Evolutionary conservation across 2,888 invertebrate genomes (phyloP), one percentile per base, ranked within the genome.

Genomic region (Trissoscelio sp.): DNA sequence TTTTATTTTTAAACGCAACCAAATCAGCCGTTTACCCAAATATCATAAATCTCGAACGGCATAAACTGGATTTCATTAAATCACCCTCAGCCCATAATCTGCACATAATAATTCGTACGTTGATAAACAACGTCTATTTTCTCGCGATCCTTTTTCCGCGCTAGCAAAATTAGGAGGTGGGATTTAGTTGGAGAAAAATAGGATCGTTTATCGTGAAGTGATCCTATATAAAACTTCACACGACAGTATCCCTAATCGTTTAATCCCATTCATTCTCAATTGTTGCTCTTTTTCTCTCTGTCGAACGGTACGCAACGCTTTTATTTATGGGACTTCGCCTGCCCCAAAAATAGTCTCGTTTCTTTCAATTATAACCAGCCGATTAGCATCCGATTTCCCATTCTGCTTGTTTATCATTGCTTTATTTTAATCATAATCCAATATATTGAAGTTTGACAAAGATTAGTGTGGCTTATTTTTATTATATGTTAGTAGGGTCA

Each of bases 201-300:
- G 77, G 67, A 77, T 77, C 77, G 77, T 77, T 77, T 77, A 77
- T 77, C 67, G 67, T 28, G 34, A 77, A 77, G 77, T 69, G 77
- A 77, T 77, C 67, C 77, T 67, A 77, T 77, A 77, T 69, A 77
- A 77, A 77, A 77, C 77, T 77, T 69, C 51, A 57, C 77, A 34
- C 77, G 69, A 77, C 77, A 75, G 67, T 60, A 60, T 77, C 67
- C 67, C 77, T 77, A 77, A 77, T 77, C 77, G 77, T 77, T 67
- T 77, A 77, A 77, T 77, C 77, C 77, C 77, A 77, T 77, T 77
- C 67, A 77, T 77, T 77, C 77, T 77, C 77, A 77, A 77, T 77
- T 77, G 77, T 77, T 77, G 77, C 77, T 77, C 77, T 77, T 77
- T 77, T 77, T 67, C 75, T 66, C 75, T 58, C 42, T 77, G 77